A percentile compares a stretch with the other conserved stretches of the same genome.
Evolutionary conservation across 2,113 vertebrate species (phyloP).

Genomic region (Chaetodon auriga): DNA sequence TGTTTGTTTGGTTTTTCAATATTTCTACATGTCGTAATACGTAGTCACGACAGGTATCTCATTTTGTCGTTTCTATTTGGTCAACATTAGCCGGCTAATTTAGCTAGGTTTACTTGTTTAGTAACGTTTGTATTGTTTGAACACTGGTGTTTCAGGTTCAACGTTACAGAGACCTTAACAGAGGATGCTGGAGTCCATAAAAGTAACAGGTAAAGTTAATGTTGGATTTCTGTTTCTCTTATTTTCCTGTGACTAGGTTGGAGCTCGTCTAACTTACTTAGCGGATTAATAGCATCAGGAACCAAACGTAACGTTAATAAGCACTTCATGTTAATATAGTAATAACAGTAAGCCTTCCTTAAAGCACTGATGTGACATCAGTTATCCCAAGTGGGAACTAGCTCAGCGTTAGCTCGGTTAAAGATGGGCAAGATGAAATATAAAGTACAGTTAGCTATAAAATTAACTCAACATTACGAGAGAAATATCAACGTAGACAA

Average conservation of each 20-base stretch:
- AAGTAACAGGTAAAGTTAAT: slow-evolving; percentile 79
- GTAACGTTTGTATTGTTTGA: not conserved
- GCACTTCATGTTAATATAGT: too few species aligned
- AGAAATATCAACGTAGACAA: not conserved
- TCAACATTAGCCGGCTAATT: slow-evolving; percentile 23
- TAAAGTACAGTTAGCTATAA: not conserved
- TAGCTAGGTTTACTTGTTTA: slow-evolving; percentile 12
- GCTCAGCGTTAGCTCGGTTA: too few species aligned
- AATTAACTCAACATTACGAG: not conserved
- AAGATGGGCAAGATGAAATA: not conserved
- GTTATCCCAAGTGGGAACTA: not conserved
- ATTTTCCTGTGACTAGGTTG: not conserved
- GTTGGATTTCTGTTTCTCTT: not conserved
- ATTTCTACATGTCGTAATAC: not conserved
- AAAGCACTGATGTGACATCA: not conserved
- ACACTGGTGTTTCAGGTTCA: not conserved
- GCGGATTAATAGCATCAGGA: not conserved
- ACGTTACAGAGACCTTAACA: not conserved
- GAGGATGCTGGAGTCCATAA: slow-evolving; percentile 80
- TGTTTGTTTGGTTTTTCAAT: not conserved
- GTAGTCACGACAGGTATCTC: not conserved
- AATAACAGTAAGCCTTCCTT: not conserved
- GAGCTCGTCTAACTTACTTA: not conserved
- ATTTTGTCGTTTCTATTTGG: not conserved
- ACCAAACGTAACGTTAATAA: not conserved